These are phyloP conservation scores for Pyrrhura leucotis DNA, from an alignment of 2,797 vertebrate species.

Conservation along the genomic window DNA sequence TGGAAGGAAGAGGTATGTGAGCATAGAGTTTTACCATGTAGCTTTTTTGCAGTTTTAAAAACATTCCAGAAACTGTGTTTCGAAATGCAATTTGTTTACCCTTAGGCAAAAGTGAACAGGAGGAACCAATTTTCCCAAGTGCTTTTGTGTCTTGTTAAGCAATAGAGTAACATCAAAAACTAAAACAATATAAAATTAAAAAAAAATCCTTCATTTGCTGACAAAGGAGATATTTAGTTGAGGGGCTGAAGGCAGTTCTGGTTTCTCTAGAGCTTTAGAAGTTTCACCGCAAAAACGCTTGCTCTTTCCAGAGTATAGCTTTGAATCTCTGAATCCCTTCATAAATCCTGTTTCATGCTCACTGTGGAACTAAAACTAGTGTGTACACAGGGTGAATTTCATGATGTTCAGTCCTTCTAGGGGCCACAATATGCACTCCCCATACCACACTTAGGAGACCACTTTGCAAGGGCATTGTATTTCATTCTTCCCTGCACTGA, in stretches of 20 bases:
- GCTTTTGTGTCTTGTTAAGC: conserved; percentile 3
- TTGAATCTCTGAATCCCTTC: neutral
- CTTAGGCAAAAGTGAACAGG: neutral
- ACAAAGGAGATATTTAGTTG: neutral
- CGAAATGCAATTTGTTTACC: neutral
- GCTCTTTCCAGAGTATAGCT: neutral
- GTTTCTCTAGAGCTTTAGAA: neutral
- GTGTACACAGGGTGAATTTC: neutral
- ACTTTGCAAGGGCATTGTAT: neutral
- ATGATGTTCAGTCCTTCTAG: neutral
- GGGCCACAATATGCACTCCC: neutral
- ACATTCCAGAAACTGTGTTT: neutral
- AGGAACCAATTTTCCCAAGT: neutral
- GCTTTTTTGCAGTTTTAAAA: neutral
- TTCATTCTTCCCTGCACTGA: neutral
- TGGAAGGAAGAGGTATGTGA: neutral
- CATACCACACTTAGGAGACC: neutral
- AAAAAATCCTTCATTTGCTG: neutral
- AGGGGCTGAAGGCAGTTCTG: neutral
- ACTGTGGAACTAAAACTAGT: neutral
- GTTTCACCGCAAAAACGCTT: neutral
- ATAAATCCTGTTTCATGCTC: neutral
- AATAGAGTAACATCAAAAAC: neutral
- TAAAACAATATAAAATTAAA: too few relatives aligned
- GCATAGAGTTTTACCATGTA: neutral